A percentile compares a stretch with the other conserved stretches of the same genome.
Evolutionary conservation across 2,888 invertebrate genomes (phyloP).

Genomic region (Tetropium fuscum): DNA sequence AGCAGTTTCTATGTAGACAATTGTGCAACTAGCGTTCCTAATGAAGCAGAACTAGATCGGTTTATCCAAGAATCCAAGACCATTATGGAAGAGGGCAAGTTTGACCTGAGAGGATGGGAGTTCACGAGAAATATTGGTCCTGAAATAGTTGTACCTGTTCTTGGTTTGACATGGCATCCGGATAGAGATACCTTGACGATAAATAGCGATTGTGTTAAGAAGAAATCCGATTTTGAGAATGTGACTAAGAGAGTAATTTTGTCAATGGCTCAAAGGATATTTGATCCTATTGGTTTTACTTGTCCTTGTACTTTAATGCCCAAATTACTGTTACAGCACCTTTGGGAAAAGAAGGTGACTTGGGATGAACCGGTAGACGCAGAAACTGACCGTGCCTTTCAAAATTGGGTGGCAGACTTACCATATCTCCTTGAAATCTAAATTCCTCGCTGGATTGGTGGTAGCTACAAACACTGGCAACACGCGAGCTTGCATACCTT

Average conservation of each 20-base stretch:
- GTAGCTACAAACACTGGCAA: neutral
- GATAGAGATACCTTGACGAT: conserved; percentile 9
- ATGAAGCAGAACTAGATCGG: neutral
- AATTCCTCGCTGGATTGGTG: conserved; percentile 25
- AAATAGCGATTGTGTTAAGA: neutral
- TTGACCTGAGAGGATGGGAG: conserved; percentile 3
- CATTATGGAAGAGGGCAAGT: conserved; percentile 11
- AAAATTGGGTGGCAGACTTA: conserved; percentile 21
- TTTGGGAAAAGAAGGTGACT: conserved; percentile 24
- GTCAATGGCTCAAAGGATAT: conserved; percentile 23
- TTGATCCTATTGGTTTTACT: conserved; percentile 30
- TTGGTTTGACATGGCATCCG: conserved; percentile 13
- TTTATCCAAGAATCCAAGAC: conserved; percentile 13
- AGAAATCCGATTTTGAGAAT: neutral
- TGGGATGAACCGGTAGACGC: too few species aligned
- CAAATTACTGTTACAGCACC: conserved; percentile 31
- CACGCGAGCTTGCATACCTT: conserved; percentile 27
- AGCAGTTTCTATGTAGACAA: conserved; percentile 9
- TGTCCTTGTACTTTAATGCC: conserved; percentile 30
- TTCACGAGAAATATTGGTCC: neutral
- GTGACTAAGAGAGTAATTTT: conserved; percentile 27
- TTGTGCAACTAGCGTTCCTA: neutral
- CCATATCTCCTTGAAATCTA: conserved; percentile 6
- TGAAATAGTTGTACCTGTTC: neutral
- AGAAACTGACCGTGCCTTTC: neutral